Conservation (phyloP, 2,797 vertebrate genomes). For the Peromyscus nudipes region DNA sequence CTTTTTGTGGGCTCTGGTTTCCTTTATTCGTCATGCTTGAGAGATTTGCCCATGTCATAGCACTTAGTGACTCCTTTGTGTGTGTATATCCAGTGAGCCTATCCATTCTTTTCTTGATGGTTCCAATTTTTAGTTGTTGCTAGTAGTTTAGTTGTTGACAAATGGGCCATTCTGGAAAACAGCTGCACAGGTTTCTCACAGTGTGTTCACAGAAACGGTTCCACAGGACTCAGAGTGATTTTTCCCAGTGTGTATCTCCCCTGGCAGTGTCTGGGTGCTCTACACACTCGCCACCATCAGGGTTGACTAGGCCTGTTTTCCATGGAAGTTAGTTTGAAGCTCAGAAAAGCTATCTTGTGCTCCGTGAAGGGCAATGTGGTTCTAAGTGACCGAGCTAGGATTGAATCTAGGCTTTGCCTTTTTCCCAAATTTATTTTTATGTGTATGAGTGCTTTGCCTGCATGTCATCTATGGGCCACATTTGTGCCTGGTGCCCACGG, state of each 20-base stretch:
- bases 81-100: background rate
- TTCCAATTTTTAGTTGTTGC: constrained; percentile 41
- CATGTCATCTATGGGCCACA: background rate
- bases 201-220: background rate
- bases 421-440: background rate
- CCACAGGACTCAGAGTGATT: background rate
- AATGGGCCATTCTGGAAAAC: background rate
- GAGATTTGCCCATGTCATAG: background rate
- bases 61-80: background rate
- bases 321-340: background rate
- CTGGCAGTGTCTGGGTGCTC: background rate
- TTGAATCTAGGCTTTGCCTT: background rate
- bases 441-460: background rate
- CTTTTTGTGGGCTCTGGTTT: background rate
- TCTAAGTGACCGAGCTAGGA: background rate
- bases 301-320: background rate
- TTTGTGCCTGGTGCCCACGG: background rate
- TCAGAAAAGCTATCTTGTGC: background rate
- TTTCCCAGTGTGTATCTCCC: background rate
- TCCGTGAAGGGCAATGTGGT: background rate
- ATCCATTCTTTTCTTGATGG: background rate
- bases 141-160: background rate
- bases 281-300: background rate
- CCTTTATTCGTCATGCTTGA: background rate
- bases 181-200: background rate